Base-by-base conservation (phyloP, 2,113 vertebrate species). In the Corythoichthys intestinalis region DNA sequence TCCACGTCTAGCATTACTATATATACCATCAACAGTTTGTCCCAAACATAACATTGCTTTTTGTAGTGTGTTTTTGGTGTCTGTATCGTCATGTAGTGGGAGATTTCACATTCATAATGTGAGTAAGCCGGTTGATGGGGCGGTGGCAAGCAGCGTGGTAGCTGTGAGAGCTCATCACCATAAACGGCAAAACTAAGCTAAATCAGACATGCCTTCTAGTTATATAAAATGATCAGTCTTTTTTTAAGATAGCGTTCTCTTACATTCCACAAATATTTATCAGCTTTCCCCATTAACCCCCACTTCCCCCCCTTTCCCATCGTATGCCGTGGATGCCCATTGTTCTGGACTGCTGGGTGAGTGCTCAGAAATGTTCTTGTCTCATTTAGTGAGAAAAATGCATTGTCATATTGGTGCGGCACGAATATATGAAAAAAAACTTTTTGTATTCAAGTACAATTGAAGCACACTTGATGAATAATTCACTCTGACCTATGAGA, bases 261-360 rank as follows among this genome's bases (percentile, higher is more conserved):
- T n/a, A 17, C 8, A n/a, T 17, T 12, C 37, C 65, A 14, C 41
- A 66, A n/a, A 8, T 17, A 65, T 77, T 76, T 76, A 15, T 63
- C 49, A 9, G 63, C 28, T 1, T 58, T 61, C 60, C 65, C 65
- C 83, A 65, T 64, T 56, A 39, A 39, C 35, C 46, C 12, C 59
- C 39, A 1, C 53, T 44, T 53, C 77, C 79, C 50, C 60, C 74
- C 76, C 74, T 49, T 77, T 70, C 85, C 77, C 76, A 83, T 85
- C 81, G 76, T 87, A 72, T 71, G 66, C 70, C 65, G 59, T 44
- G 67, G 78, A 80, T 81, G 81, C 79, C 91, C 81, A 90, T 92
- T 92, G 91, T 92, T 92, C 90, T 90, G 82, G 71, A 66, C 49
- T 71, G 71, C 74, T 61, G 7, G 49, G 73, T 20, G 73, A 61